These are phyloP conservation scores for Gallinago stenura DNA, from an alignment of 2,797 vertebrate genomes.

Conservation along the genomic window DNA sequence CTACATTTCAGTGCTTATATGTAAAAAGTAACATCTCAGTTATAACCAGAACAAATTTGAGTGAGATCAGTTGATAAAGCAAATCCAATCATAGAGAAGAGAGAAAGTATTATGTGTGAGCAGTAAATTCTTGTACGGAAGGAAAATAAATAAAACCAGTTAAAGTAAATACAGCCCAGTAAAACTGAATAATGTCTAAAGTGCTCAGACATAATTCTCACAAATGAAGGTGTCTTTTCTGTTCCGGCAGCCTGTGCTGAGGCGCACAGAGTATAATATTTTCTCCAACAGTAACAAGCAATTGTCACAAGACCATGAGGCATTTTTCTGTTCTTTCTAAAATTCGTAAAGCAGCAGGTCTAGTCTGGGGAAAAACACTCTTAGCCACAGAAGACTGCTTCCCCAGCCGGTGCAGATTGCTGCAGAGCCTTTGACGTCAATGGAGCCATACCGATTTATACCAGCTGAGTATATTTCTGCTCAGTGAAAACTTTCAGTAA, in stretches of 20 bases:
- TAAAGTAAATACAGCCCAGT: slow-evolving; percentile 70
- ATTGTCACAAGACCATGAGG: slow-evolving; percentile 42
- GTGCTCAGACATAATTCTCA: slow-evolving; percentile 64
- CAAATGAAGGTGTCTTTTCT: slow-evolving; percentile 71
- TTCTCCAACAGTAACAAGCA: slow-evolving; percentile 14
- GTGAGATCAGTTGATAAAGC: slow-evolving; percentile 60
- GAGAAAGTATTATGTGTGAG: slow-evolving; percentile 14
- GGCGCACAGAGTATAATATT: slow-evolving; percentile 38
- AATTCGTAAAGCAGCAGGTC: slow-evolving; percentile 38
- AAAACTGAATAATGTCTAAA: slow-evolving; percentile 70
- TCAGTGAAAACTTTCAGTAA: not conserved
- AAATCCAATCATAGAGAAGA: slow-evolving; percentile 47
- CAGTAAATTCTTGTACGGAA: slow-evolving; percentile 16
- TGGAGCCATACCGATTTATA: not conserved
- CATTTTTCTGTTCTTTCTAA: slow-evolving; percentile 33
- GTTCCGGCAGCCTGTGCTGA: not conserved
- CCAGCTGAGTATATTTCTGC: slow-evolving; percentile 10
- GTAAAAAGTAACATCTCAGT: slow-evolving; percentile 28
- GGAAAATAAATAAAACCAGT: slow-evolving; percentile 67
- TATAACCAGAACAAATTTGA: slow-evolving; percentile 49
- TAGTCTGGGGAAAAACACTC: not conserved
- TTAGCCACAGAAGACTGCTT: slow-evolving; percentile 33
- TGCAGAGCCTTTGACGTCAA: slow-evolving; percentile 47
- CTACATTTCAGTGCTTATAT: not conserved
- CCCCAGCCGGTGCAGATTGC: not conserved